These are phyloP conservation scores for Pangasius djambal DNA, from an alignment of 2,797 vertebrate genomes.

Conservation along the genomic window DNA sequence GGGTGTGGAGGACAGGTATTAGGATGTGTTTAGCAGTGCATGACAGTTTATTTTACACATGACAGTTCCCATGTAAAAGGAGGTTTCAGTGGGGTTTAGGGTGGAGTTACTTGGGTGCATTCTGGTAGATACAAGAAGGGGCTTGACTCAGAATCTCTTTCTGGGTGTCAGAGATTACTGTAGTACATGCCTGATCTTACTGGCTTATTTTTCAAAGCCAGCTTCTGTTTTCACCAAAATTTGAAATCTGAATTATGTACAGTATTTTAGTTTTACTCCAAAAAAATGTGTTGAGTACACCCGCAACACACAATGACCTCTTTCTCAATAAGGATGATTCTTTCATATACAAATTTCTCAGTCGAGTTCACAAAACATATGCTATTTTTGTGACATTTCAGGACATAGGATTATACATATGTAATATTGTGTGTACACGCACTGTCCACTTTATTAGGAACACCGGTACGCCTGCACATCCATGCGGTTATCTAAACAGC, in stretches of 20 bases:
- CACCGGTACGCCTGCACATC: too few relatives aligned
- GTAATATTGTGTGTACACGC: not conserved
- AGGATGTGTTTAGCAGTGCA: not conserved
- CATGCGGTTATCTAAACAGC: too few relatives aligned
- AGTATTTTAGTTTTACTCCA: not conserved
- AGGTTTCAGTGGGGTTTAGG: not conserved
- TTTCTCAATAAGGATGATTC: not conserved
- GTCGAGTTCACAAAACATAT: not conserved
- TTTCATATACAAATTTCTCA: not conserved
- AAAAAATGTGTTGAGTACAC: not conserved
- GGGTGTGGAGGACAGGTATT: slow-evolving; percentile 11
- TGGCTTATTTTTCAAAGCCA: not conserved
- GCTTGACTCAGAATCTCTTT: slow-evolving; percentile 3
- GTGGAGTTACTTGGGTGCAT: not conserved
- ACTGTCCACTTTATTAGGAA: not conserved
- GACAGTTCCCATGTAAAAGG: slow-evolving; percentile 18
- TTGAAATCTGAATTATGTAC: not conserved
- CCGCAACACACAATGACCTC: not conserved
- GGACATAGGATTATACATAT: not conserved
- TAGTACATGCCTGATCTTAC: slow-evolving; percentile 10
- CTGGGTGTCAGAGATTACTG: slow-evolving; percentile 2
- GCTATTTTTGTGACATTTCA: not conserved
- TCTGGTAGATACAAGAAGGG: slow-evolving; percentile 6
- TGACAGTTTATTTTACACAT: slow-evolving; percentile 15
- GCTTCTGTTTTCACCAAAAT: not conserved